Evolutionary conservation across 2,797 vertebrate species (phyloP), one percentile per base, ranked within the genome.

Genomic region (Furcifer pardalis): DNA sequence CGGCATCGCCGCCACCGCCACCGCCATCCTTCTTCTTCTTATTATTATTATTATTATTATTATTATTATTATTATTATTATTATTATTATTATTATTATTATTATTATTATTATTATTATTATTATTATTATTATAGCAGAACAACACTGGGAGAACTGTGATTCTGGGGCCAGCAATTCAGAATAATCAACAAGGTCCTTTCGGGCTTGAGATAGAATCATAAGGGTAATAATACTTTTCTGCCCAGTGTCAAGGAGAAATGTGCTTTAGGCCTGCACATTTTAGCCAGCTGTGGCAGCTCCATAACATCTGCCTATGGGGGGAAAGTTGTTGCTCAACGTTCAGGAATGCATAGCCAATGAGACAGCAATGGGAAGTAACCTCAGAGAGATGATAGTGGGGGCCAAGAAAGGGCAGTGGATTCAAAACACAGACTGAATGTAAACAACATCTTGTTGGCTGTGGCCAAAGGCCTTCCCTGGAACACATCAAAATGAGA

Each of bases 251-350:
- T n/a, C 62, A 56, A 21, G 60, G 83, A 82, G 83, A 66, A 82
- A 60, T 68, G 79, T n/a, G 79, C 79, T 87, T 35, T 30, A 46
- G 68, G 68, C 74, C 68, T 78, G 79, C 30, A 44, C 72, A 66
- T 44, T 87, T 56, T 77, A 77, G 74, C 73, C 46, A 59, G 63
- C 72, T 62, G 77, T 56, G 59, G 66, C 59, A 81, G 89, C 59
- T 40, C 32, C 5, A 85, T 85, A 89, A 87, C 85, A 90, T 88
- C 79, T 83, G 91, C 92, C 81, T 79, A 80, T 56, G 44, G 86
- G 90, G 90, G 91, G 92, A 91, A 94, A 91, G 90, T 90, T 91
- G 87, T 93, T 93, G 92, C 94, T 95, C 94, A 95, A 89, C 86
- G 71, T 83, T 91, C 78, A 94, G 92, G 95, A 95, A 95, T 94